These are phyloP conservation scores for Turdus rufiventris DNA, from an alignment of 2,113 vertebrate species.

Conservation along the genomic window DNA sequence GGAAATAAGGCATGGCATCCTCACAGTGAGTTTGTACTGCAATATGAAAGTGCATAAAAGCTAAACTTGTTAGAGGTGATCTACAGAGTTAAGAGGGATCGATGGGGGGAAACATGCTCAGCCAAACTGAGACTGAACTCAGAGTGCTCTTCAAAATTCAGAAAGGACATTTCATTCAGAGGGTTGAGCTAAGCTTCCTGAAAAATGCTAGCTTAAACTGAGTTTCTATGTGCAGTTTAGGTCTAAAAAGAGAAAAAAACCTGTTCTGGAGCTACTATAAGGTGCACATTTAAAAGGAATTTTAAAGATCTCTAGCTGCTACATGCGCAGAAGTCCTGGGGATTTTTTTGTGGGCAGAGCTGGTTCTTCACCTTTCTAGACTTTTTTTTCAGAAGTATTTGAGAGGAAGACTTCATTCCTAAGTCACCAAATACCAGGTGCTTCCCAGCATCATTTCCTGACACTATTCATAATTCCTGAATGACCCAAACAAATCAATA, in stretches of 20 bases:
- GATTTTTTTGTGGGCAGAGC: neutral
- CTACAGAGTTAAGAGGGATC: neutral
- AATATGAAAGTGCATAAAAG: constrained; percentile 52
- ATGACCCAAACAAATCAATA: neutral
- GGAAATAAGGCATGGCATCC: constrained; percentile 63
- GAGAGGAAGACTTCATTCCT: neutral
- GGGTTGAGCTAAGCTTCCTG: neutral
- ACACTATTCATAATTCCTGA: neutral
- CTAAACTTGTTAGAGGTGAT: constrained; percentile 55
- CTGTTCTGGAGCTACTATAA: neutral
- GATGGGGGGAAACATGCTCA: neutral
- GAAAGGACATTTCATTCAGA: neutral
- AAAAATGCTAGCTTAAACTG: neutral
- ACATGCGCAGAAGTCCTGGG: neutral
- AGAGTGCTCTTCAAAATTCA: neutral
- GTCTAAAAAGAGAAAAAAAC: neutral
- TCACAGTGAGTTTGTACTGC: neutral
- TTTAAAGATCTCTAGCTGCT: neutral
- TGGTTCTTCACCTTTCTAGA: neutral
- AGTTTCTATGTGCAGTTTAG: neutral
- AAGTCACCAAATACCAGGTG: neutral
- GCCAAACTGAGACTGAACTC: neutral
- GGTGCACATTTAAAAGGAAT: neutral
- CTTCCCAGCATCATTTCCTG: neutral
- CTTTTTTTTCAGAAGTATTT: neutral